Percentiles rank a stretch among this genome's conserved stretches.
Conservation (phyloP, 2,888 invertebrate genomes). For the Mesochorus sp. region DNA sequence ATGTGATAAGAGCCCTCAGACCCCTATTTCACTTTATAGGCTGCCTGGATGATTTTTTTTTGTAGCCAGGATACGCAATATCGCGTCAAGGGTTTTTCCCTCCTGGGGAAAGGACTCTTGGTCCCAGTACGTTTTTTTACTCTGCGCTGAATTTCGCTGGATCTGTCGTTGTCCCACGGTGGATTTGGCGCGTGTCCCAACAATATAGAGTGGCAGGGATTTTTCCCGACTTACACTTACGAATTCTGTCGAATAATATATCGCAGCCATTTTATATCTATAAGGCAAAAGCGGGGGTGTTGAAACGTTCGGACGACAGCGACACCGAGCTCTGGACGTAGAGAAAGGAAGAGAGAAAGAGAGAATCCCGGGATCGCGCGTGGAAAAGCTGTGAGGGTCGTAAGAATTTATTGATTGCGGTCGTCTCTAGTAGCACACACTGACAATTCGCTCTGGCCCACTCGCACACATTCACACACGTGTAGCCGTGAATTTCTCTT, state of each 20-base stretch:
- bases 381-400: constrained; percentile 44
- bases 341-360: not conserved
- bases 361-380: constrained; percentile 30
- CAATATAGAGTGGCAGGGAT: constrained; percentile 28
- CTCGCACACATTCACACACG: not conserved
- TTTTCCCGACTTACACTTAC: constrained; percentile 20
- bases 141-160: not conserved
- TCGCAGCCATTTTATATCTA: not conserved
- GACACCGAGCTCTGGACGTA: not conserved
- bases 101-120: too few relatives aligned
- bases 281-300: constrained; percentile 5
- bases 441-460: too few relatives aligned
- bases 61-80: too few relatives aligned
- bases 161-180: not conserved
- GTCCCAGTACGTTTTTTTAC: not conserved
- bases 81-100: too few relatives aligned
- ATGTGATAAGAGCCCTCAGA: not conserved
- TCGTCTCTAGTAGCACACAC: constrained; percentile 15
- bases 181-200: constrained; percentile 7
- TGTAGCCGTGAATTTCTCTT: not conserved
- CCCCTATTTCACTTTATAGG: constrained; percentile 1
- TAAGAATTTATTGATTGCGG: constrained; percentile 55
- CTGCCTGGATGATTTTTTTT: not conserved
- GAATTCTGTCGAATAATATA: not conserved
- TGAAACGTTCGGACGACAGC: constrained; percentile 12